A percentile compares a stretch with the other conserved stretches of the same genome.
Evolutionary conservation across 2,888 invertebrate genomes (phyloP).

Genomic region (Fragum sueziense): DNA sequence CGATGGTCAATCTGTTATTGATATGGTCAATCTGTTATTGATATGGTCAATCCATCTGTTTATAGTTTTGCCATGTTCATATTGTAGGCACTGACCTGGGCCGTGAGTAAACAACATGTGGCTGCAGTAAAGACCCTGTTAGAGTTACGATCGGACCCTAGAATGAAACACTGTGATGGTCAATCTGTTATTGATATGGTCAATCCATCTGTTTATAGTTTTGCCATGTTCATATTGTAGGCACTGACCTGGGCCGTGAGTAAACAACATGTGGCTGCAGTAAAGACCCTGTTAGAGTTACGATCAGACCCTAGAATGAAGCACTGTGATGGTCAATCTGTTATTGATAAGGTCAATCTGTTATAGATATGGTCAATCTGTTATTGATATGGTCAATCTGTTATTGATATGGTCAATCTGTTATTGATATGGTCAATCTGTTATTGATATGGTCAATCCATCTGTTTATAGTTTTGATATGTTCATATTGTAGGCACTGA

Average conservation of each 20-base stretch:
- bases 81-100: slow-evolving; percentile 77
- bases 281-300: slow-evolving; percentile 75
- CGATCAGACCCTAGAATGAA: slow-evolving; percentile 72
- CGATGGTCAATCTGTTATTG: slow-evolving; percentile 75
- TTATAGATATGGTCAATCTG: no score
- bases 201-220: no score
- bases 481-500: slow-evolving; percentile 68
- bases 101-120: slow-evolving; percentile 77
- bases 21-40: slow-evolving; percentile 75
- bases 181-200: slow-evolving; percentile 77
- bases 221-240: no score
- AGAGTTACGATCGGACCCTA: slow-evolving; percentile 73
- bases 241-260: slow-evolving; percentile 81
- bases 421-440: no score
- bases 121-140: slow-evolving; percentile 77
- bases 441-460: no score
- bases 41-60: no score
- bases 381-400: no score
- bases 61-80: no score
- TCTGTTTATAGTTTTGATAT: no score
- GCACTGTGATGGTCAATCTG: slow-evolving; percentile 74
- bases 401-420: no score
- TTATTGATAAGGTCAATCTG: slow-evolving; percentile 79
- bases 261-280: slow-evolving; percentile 74
- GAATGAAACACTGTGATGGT: slow-evolving; percentile 71